These are phyloP conservation scores for Streptopelia turtur DNA, from an alignment of 2,797 vertebrate species.

Conservation along the genomic window DNA sequence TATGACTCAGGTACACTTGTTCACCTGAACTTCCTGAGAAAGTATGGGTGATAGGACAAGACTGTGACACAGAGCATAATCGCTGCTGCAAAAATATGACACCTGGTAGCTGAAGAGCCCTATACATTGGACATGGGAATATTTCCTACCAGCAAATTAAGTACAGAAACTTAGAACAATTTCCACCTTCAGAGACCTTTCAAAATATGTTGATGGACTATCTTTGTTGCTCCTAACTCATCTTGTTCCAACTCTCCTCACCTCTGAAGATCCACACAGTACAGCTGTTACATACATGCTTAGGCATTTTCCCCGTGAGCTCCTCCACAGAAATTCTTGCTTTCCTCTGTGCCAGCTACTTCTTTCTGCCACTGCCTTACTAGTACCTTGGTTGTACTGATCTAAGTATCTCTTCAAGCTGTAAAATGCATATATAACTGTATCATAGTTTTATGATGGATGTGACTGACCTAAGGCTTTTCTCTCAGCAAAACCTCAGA, in stretches of 20 bases:
- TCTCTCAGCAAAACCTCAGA: not conserved
- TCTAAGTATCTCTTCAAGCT: not conserved
- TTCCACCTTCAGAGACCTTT: not conserved
- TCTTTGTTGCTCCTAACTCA: not conserved
- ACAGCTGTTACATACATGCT: not conserved
- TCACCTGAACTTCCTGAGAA: not conserved
- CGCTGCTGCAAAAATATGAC: not conserved
- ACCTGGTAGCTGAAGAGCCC: not conserved
- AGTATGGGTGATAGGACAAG: not conserved
- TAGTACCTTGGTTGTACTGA: not conserved
- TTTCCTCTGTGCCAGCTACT: not conserved
- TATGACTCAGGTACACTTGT: not conserved
- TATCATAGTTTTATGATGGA: not conserved
- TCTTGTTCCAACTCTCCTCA: fast-evolving
- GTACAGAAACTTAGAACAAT: not conserved
- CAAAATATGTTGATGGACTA: not conserved
- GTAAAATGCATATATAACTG: not conserved
- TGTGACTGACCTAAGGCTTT: not conserved
- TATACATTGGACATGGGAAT: not conserved
- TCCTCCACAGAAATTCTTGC: not conserved
- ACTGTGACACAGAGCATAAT: not conserved
- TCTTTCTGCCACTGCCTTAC: not conserved
- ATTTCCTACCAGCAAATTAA: not conserved
- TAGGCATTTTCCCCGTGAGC: not conserved
- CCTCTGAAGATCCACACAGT: not conserved